phyloP scores from a whole-genome alignment of 2,797 vertebrate genomes.

The Sebastes glaucus region DNA sequence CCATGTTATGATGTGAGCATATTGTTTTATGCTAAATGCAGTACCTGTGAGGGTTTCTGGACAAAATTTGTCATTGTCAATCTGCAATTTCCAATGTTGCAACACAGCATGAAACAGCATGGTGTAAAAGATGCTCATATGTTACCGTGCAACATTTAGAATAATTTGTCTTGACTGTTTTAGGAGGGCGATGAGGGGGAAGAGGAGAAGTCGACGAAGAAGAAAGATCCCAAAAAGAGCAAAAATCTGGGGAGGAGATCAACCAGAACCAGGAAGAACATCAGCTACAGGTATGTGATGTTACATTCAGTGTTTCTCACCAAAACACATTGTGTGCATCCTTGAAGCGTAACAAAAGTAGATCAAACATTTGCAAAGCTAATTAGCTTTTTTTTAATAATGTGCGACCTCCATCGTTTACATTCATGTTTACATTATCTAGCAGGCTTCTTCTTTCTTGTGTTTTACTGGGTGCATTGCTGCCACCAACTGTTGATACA shows the following conservation, averaged over 20 bases:
- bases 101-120: not conserved
- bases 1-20: too few relatives aligned
- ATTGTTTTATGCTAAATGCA: too few relatives aligned
- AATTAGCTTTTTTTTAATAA: too few relatives aligned
- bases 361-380: not conserved
- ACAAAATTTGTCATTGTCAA: not conserved
- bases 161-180: not conserved
- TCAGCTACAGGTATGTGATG: conserved; percentile 92
- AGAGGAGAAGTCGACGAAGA: conserved; percentile 83
- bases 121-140: not conserved
- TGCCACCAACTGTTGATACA: not conserved
- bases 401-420: too few relatives aligned
- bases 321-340: not conserved
- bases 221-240: conserved; percentile 93
- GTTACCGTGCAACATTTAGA: not conserved
- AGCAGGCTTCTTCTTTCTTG: not conserved
- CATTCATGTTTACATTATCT: too few relatives aligned
- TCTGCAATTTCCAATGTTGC: not conserved
- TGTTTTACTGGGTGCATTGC: too few relatives aligned
- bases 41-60: too few relatives aligned
- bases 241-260: conserved; percentile 93
- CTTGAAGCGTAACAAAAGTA: not conserved
- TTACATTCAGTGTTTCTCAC: too few relatives aligned
- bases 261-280: conserved; percentile 93
- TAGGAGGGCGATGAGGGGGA: conserved; percentile 86